Evolutionary conservation across 2,797 vertebrate species (phyloP).

Genomic region (Sphaeramia orbicularis): DNA sequence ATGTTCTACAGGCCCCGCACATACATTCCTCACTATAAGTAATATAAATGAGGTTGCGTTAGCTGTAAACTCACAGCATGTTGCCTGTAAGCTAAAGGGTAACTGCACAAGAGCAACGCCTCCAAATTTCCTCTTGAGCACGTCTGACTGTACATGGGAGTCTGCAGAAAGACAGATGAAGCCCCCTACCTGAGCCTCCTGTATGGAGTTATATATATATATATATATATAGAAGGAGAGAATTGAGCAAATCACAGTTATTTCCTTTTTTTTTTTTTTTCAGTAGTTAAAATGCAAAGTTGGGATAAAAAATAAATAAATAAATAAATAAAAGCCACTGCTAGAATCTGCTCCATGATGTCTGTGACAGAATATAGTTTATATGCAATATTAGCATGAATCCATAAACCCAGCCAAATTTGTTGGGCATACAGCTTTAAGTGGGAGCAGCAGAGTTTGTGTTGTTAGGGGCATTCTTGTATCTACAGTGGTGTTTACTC

Average conservation of each 20-base stretch:
- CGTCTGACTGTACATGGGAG: constrained; percentile 23
- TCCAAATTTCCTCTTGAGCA: constrained; percentile 71
- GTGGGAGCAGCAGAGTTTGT: constrained; percentile 69
- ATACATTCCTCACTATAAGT: constrained; percentile 81
- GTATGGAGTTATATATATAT: not conserved
- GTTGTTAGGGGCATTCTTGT: constrained; percentile 81
- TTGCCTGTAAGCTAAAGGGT: constrained; percentile 82
- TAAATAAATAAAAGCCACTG: not conserved
- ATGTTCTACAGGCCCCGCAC: constrained; percentile 80
- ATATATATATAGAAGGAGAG: not conserved
- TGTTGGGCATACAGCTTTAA: constrained; percentile 68
- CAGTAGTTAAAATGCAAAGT: constrained; percentile 16
- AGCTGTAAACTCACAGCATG: constrained; percentile 80
- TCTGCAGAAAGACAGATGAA: constrained; percentile 58
- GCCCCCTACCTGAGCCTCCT: constrained; percentile 25
- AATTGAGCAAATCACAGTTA: constrained; percentile 21
- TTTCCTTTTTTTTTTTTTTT: constrained; percentile 16
- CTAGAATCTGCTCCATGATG: constrained; percentile 11
- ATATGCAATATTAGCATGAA: constrained; percentile 48
- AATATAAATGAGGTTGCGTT: constrained; percentile 86
- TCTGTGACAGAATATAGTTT: constrained; percentile 28
- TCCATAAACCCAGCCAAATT: constrained; percentile 50
- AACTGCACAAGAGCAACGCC: constrained; percentile 69
- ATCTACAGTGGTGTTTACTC: constrained; percentile 85
- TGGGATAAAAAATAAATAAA: not conserved